Evolutionary conservation across 1,140 invertebrate genomes (phyloP).

Genomic region (Drosophila guanche): DNA sequence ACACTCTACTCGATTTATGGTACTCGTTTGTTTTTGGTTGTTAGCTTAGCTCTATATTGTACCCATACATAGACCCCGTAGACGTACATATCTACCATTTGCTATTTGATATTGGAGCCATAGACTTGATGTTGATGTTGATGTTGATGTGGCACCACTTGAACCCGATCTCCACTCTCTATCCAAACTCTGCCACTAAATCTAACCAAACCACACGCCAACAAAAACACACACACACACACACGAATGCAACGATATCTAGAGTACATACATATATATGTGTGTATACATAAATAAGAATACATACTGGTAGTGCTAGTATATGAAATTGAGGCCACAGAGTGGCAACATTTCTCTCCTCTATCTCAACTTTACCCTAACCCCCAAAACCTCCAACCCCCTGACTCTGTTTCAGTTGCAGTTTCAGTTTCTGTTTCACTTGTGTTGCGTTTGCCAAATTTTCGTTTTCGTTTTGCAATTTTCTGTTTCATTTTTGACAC

Average conservation of each 20-base stretch:
- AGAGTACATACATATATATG: neutral
- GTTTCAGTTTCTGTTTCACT: conserved; percentile 8
- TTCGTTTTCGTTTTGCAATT: conserved; percentile 40
- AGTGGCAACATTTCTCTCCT: neutral
- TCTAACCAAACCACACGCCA: conserved; percentile 23
- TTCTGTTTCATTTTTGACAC: conserved; percentile 21
- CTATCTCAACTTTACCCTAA: neutral
- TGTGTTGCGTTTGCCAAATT: conserved; percentile 41
- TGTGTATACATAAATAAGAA: conserved; percentile 6
- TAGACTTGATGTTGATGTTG: conserved; percentile 35
- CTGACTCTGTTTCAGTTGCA: no score
- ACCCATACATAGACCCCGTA: no score
- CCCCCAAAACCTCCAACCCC: no score
- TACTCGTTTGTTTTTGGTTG: no score
- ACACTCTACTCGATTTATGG: no score
- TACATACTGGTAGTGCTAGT: no score
- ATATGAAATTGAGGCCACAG: conserved; percentile 22
- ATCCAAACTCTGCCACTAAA: no score
- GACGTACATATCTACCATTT: neutral
- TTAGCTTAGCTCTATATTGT: no score
- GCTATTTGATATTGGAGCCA: conserved; percentile 19
- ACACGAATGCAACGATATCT: no score
- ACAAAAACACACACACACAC: no score
- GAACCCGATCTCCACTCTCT: conserved; percentile 39
- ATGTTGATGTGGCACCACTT: conserved; percentile 47